These are phyloP conservation scores for Cygnus atratus DNA, from an alignment of 2,113 vertebrate genomes.

Conservation along the genomic window DNA sequence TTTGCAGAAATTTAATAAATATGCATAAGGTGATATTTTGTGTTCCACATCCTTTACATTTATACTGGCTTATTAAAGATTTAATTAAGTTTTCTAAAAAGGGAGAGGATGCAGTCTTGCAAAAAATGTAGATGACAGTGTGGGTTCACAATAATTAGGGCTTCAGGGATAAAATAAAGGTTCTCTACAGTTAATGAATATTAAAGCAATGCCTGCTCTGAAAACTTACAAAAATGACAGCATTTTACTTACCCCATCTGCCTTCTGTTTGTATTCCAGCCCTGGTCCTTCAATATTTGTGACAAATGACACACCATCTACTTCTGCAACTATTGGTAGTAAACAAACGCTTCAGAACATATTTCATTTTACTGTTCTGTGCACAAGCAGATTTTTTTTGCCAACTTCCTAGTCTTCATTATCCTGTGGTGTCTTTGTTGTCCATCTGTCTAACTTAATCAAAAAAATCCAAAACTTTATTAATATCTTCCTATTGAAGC, in stretches of 20 bases:
- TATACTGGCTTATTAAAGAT: conserved; percentile 69
- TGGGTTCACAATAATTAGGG: conserved; percentile 52
- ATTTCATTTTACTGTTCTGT: not conserved
- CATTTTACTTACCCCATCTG: conserved; percentile 2
- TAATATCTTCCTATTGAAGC: not conserved
- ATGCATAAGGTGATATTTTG: conserved; percentile 62
- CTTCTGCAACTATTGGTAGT: not conserved
- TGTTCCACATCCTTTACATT: conserved; percentile 65
- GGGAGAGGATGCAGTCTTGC: conserved; percentile 34
- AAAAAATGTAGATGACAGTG: conserved; percentile 45
- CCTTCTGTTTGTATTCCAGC: not conserved
- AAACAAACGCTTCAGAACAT: not conserved
- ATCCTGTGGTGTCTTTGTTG: not conserved
- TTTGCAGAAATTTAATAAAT: conserved; percentile 58
- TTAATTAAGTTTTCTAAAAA: conserved; percentile 63
- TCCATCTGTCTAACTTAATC: not conserved
- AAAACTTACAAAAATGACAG: not conserved
- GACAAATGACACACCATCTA: not conserved
- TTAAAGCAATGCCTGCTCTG: not conserved
- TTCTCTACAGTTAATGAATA: conserved; percentile 29
- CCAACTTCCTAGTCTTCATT: not conserved
- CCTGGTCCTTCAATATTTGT: not conserved
- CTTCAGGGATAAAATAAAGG: conserved; percentile 55
- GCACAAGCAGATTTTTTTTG: not conserved
- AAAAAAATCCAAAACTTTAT: not conserved